A percentile compares a stretch with the other conserved stretches of the same genome.
Evolutionary conservation across 2,888 invertebrate genomes (phyloP).

Genomic region (Mythimna pallens): DNA sequence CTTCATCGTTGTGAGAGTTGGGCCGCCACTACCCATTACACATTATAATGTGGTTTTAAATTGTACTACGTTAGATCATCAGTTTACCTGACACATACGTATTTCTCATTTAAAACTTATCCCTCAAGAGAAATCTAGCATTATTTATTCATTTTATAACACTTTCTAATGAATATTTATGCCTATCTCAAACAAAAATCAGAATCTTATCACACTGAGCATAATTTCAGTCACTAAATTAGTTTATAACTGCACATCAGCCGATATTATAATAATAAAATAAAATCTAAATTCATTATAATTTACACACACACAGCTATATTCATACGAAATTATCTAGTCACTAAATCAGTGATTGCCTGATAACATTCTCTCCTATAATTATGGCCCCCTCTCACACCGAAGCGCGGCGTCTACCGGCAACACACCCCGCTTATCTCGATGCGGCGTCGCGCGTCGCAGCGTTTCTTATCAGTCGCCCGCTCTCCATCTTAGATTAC

Average conservation of each 20-base stretch:
- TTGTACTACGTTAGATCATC: not conserved
- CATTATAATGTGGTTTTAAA: not conserved
- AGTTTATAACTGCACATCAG: slow-evolving; percentile 38
- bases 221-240: slow-evolving; percentile 48
- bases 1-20: too few relatives aligned
- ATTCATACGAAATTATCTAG: slow-evolving; percentile 66
- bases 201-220: slow-evolving; percentile 25
- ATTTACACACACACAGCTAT: slow-evolving; percentile 62
- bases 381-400: slow-evolving; percentile 68
- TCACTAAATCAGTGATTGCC: slow-evolving; percentile 64
- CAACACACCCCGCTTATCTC: slow-evolving; percentile 72
- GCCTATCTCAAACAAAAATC: slow-evolving; percentile 27
- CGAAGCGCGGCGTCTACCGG: slow-evolving; percentile 62
- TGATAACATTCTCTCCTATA: slow-evolving; percentile 70
- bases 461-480: slow-evolving; percentile 74
- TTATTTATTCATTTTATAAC: slow-evolving; percentile 25
- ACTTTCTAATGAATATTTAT: slow-evolving; percentile 42
- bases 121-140: slow-evolving; percentile 4
- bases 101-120: not conserved
- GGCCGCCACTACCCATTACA: too few relatives aligned
- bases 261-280: slow-evolving; percentile 51
- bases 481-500: slow-evolving; percentile 78
- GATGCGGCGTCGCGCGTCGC: slow-evolving; percentile 73
- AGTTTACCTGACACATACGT: not conserved
- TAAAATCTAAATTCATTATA: slow-evolving; percentile 53